phyloP scores from a whole-genome alignment of 2,797 vertebrate genomes.

The Phaenicophaeus curvirostris region DNA sequence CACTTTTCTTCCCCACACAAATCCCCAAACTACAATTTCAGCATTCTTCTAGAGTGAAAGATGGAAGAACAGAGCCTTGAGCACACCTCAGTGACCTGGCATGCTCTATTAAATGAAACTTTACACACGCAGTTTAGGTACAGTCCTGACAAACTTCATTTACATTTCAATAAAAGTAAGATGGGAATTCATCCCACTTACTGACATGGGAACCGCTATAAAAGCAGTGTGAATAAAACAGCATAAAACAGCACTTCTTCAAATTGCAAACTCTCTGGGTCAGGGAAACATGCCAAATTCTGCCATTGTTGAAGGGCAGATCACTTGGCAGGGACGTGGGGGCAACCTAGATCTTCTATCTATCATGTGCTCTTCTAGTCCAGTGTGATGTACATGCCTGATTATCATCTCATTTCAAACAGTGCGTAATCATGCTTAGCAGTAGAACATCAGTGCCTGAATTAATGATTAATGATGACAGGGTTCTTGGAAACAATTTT shows the following conservation, averaged over 20 bases:
- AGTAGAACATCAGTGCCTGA: background rate
- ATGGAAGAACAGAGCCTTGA: background rate
- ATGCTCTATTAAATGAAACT: background rate
- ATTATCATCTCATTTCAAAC: background rate
- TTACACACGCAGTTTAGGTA: background rate
- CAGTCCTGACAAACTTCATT: background rate
- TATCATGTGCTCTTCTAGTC: background rate
- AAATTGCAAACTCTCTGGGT: background rate
- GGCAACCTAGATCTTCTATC: background rate
- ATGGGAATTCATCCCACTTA: background rate
- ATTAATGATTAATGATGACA: slow-evolving; percentile 33
- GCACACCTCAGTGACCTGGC: background rate
- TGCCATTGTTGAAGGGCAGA: background rate
- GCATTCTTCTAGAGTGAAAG: background rate
- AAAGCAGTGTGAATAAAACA: background rate
- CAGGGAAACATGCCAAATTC: background rate
- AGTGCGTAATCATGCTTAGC: background rate
- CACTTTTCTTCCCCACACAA: background rate
- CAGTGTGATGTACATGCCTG: background rate
- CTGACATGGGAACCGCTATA: background rate
- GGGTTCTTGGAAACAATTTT: background rate
- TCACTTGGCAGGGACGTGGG: background rate
- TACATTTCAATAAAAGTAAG: background rate
- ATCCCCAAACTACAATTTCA: background rate
- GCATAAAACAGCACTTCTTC: slow-evolving; percentile 7